Base-by-base conservation (phyloP, 2,888 invertebrate genomes). In the Vesta saturnalis region DNA sequence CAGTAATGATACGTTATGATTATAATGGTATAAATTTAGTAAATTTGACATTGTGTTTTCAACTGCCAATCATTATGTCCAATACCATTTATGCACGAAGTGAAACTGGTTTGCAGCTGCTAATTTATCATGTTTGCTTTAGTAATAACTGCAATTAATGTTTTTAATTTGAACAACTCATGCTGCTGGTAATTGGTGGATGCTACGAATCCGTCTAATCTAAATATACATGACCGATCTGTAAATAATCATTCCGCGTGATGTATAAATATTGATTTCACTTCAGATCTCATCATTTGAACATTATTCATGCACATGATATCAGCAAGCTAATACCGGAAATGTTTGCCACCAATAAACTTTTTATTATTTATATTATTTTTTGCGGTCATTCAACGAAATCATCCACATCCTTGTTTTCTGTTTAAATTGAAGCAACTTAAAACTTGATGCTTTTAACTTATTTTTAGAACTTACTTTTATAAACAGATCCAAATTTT, bases 171-270 rank as follows among this genome's bases (percentile, higher is more conserved):
- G 30, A 61, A 55, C 56, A 43, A 23, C 62, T 23, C 60, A 60
- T 47, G 43, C 19, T 39, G 15, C 57, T 46, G 47, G 49, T 49
- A 64, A 64, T 57, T 64, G 49, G 47, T 46, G 30, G 46, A 58
- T 30, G n/a, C 49, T 56, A 49, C 57, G 57, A 64, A 64, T 49
- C 19, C 8, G 62, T 46, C 46, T 58, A 64, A 57, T 39, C 59
- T 39, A 64, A 58, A 59, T 58, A 57, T 35, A 57, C 58, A 58
- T 49, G 23, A 52, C 64, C 39, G 16, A 46, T 52, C 18, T 19
- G 52, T 43, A 10, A 43, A 43, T 43, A 43, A 43, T 43, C 43
- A n/a, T 43, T 43, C 10, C 43, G 43, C 14, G n/a, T n/a, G n/a
- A n/a, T n/a, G n/a, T n/a, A 39, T n/a, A n/a, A 39, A 39, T n/a